Base-by-base conservation (phyloP, 2,797 vertebrate species). In the Ciconia nigra region DNA sequence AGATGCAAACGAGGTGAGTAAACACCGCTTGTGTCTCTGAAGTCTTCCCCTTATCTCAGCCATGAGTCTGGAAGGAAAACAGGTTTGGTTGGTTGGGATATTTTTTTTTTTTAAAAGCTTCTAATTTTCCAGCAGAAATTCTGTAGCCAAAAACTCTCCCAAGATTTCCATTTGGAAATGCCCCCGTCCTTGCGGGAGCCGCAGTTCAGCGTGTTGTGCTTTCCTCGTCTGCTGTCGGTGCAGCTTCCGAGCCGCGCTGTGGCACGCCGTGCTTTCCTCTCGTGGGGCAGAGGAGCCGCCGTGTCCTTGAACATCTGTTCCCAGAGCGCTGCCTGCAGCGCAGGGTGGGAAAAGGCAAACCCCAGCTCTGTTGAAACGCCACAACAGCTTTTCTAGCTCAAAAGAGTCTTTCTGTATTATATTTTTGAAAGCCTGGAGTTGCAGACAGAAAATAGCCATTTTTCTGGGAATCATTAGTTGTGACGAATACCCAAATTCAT, bases 381-480 rank as follows among this genome's bases (percentile, higher is more conserved):
- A 4, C 13, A 2, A 4, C 46, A 26, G 41, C 78, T 44, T 59
- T 46, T 47, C 44, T n/a, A 26, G 28, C 63, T 80, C 62, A 8
- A 14, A 35, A 47, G 24, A 9, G 6, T 14, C 26, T 76, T 37
- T 12, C 62, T 17, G 0, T 12, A 2, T 26, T 26, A 1, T 9
- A 2, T 61, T 85, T 62, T 47, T 35, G 70, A 33, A 63, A 44
- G 47, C 22, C 20, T 2, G 2, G 35, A 52, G 37, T 11, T 47
- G 12, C 28, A 5, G 10, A 1, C 4, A 20, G 52, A n/a, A 62
- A 81, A 28, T 1, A 25, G 20, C 14, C 7, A 0, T n/a, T 62
- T 59, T 33, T 26, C 51, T 42, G 35, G 74, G n/a, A 83, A 26
- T 41, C 12, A 0, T 47, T 39, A 7, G 4, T 12, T 57, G 31